Evolutionary conservation across 2,888 invertebrate species (phyloP).

Genomic region (Tetragonula carbonaria): DNA sequence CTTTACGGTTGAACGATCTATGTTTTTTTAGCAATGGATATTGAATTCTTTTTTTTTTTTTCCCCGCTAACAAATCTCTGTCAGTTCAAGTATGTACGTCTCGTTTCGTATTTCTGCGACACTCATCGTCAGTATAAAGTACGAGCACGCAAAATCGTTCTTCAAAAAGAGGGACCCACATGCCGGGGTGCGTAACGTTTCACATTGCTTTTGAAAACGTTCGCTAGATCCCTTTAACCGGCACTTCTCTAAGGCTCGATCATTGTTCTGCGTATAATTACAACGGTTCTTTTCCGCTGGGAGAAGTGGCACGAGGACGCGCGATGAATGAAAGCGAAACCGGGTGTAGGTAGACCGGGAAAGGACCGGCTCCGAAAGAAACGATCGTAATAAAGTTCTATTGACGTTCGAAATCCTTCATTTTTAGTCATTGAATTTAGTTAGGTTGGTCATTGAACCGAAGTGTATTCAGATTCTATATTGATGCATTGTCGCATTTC

Average conservation of each 20-base stretch:
- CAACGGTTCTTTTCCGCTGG: constrained; percentile 49
- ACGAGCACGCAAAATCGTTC: neutral
- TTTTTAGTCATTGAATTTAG: no score
- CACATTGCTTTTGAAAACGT: constrained; percentile 38
- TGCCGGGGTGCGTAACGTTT: constrained; percentile 1
- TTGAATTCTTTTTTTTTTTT: neutral
- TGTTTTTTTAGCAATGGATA: neutral
- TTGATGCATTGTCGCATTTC: neutral
- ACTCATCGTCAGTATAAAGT: no score
- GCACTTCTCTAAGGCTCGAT: constrained; percentile 43
- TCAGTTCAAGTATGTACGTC: neutral
- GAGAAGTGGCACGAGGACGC: constrained; percentile 68
- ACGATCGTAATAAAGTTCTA: constrained; percentile 50
- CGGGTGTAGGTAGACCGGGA: constrained; percentile 34
- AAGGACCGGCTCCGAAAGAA: constrained; percentile 38
- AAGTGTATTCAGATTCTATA: constrained; percentile 16
- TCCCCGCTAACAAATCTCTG: neutral
- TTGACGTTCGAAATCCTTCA: constrained; percentile 10
- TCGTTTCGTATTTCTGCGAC: neutral
- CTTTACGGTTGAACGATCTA: neutral
- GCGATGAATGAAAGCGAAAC: constrained; percentile 61
- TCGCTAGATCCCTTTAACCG: constrained; percentile 30
- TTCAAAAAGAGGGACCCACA: neutral
- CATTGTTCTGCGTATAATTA: constrained; percentile 64
- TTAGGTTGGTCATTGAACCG: neutral